These are phyloP conservation scores for Aphrophora alni DNA, from an alignment of 2,888 invertebrate genomes.

Conservation along the genomic window DNA sequence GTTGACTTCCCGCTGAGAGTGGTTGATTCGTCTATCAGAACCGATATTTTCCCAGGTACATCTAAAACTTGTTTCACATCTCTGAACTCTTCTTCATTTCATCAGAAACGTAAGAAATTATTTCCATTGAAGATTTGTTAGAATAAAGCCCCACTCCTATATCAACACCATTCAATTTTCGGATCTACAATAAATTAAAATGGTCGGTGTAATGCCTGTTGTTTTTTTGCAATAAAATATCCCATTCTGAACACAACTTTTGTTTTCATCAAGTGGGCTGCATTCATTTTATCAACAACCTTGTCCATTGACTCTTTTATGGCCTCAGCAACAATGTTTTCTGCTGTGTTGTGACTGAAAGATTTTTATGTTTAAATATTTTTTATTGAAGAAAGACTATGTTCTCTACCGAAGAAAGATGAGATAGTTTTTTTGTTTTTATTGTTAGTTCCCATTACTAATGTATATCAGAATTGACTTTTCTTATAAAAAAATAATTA, in stretches of 20 bases:
- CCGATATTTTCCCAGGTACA: neutral
- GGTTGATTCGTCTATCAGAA: constrained; percentile 2
- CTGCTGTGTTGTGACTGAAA: neutral
- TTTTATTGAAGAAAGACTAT: neutral
- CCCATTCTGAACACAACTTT: neutral
- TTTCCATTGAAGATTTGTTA: neutral
- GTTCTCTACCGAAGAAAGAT: no score
- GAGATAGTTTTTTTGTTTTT: no score
- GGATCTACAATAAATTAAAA: neutral
- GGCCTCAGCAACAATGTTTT: neutral
- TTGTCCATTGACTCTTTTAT: neutral
- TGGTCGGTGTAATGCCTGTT: neutral
- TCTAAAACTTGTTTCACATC: neutral
- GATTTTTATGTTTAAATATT: neutral
- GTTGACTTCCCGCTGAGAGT: neutral
- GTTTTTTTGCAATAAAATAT: neutral
- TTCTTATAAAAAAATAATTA: no score
- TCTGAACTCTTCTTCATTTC: neutral
- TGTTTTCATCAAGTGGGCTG: neutral
- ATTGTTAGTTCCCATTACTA: no score
- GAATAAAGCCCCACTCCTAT: neutral
- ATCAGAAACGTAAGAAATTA: neutral
- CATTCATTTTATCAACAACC: constrained; percentile 2
- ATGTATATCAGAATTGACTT: no score
- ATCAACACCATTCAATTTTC: neutral